These are phyloP conservation scores for Brachypteracias leptosomus DNA, from an alignment of 2,113 vertebrate genomes.

Conservation along the genomic window DNA sequence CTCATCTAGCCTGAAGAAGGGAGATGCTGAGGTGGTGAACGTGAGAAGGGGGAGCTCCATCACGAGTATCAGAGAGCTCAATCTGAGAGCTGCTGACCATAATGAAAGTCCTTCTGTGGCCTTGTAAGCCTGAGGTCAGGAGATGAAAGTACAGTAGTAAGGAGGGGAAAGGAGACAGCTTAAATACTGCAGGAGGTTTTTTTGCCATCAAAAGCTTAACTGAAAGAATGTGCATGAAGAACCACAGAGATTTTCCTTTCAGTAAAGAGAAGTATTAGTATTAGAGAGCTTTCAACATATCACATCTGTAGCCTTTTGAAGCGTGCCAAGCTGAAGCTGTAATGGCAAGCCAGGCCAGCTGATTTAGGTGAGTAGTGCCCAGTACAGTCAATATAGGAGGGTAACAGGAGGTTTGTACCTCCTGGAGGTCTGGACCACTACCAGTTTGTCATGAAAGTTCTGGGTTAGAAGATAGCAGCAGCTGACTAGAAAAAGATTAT, in stretches of 20 bases:
- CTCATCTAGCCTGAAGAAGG: not conserved
- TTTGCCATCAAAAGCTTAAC: not conserved
- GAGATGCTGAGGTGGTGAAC: not conserved
- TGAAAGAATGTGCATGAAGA: not conserved
- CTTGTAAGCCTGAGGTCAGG: not conserved
- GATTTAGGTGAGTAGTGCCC: not conserved
- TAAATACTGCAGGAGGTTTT: not conserved
- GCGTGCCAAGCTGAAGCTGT: not conserved
- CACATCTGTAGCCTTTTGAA: not conserved
- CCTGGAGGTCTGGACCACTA: not conserved
- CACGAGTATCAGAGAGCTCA: not conserved
- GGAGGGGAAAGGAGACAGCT: not conserved
- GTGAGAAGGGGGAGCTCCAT: not conserved
- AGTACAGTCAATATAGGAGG: not conserved
- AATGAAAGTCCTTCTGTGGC: not conserved
- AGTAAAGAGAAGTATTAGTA: not conserved
- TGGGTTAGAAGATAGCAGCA: not conserved
- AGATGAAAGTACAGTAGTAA: not conserved
- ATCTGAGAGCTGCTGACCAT: not conserved
- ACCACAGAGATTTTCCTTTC: not conserved
- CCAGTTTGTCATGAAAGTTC: not conserved
- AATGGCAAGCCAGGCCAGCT: not conserved
- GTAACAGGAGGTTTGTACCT: not conserved
- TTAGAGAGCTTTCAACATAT: not conserved
- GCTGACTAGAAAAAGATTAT: not conserved